Percentiles rank a stretch among this genome's conserved stretches.
Evolutionary conservation across 2,888 invertebrate species (phyloP).

Genomic region (Cephus nigrinus): DNA sequence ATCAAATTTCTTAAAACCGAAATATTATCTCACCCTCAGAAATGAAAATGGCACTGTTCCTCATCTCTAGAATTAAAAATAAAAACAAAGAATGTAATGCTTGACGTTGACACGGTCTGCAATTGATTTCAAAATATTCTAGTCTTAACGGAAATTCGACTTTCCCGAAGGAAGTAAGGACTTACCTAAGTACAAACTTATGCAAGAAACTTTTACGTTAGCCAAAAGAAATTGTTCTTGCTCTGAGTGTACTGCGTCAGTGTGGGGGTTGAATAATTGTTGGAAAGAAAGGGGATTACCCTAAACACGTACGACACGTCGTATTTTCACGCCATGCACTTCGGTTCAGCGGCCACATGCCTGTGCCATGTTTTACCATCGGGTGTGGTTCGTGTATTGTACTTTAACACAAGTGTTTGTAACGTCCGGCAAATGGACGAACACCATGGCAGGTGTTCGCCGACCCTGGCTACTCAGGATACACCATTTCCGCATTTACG

Average conservation of each 20-base stretch:
- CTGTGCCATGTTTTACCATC: constrained; percentile 24
- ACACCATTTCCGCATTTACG: not conserved
- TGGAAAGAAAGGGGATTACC: not conserved
- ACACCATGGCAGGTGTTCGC: not conserved
- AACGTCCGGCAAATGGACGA: constrained; percentile 32
- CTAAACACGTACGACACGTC: constrained; percentile 5
- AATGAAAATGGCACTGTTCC: not conserved
- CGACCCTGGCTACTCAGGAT: not conserved
- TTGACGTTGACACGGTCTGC: constrained; percentile 5
- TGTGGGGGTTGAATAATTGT: not conserved
- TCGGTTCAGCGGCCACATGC: constrained; percentile 38
- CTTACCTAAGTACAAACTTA: not conserved
- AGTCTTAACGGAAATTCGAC: not conserved
- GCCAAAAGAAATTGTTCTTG: not conserved
- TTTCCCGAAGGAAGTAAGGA: not conserved
- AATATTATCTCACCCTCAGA: not conserved
- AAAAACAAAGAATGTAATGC: not conserved
- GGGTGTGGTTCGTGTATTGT: constrained; percentile 39
- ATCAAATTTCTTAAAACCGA: not conserved
- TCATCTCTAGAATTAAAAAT: not conserved
- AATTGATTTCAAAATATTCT: not conserved
- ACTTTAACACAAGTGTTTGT: constrained; percentile 32
- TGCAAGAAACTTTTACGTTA: not conserved
- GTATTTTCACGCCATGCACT: constrained; percentile 33
- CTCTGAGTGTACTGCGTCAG: not conserved